These are phyloP conservation scores for Cheirogaleus medius DNA, from an alignment of 2,113 vertebrate genomes.

Conservation along the genomic window DNA sequence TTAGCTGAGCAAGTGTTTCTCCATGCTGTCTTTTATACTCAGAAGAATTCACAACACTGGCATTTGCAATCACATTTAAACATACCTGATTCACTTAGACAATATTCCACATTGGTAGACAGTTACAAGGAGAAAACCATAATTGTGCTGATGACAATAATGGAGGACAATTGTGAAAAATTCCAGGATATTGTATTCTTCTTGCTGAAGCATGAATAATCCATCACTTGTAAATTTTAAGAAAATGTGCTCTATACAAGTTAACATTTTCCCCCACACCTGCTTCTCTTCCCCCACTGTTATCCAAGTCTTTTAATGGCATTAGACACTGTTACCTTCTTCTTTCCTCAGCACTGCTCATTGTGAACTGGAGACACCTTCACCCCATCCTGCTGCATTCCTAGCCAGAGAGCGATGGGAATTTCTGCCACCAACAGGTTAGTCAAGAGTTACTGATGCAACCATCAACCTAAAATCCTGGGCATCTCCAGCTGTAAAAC, in stretches of 20 bases:
- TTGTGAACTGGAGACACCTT: not conserved
- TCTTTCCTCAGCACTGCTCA: not conserved
- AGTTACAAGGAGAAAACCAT: constrained; percentile 30
- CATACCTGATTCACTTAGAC: constrained; percentile 32
- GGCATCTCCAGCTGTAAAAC: not conserved
- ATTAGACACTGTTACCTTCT: not conserved
- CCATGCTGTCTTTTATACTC: not conserved
- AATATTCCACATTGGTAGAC: constrained; percentile 25
- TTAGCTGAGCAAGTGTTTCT: not conserved
- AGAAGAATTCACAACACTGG: not conserved
- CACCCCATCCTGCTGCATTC: not conserved
- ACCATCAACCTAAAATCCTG: not conserved
- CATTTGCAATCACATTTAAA: not conserved
- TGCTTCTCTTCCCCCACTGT: not conserved
- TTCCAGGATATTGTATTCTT: not conserved
- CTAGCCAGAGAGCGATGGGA: not conserved
- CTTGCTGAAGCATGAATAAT: constrained; percentile 37
- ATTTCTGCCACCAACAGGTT: not conserved
- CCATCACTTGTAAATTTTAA: constrained; percentile 17
- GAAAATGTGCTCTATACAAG: not conserved
- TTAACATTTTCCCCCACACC: not conserved
- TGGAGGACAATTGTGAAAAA: constrained; percentile 16
- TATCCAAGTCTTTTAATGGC: not conserved
- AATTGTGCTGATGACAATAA: constrained; percentile 53
- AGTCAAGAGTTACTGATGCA: not conserved